phyloP scores from a whole-genome alignment of 2,797 vertebrate genomes.

The Coilia nasus region DNA sequence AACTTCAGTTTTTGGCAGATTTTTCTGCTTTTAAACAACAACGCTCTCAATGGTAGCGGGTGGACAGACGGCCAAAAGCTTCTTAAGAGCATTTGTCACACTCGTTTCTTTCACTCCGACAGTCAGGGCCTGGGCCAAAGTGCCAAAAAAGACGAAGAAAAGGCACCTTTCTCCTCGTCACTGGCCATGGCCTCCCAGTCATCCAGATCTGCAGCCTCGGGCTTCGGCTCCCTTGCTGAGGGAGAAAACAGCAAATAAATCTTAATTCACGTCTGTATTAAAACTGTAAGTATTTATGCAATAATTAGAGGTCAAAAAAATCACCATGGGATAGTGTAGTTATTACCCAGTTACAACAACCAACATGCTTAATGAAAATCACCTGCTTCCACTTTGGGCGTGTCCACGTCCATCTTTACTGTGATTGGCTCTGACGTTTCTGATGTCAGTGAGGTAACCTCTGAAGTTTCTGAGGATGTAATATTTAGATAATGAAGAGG shows the following conservation, averaged over 20 bases:
- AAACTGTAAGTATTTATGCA: not conserved
- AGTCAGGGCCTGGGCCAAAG: not conserved
- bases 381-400: conserved; percentile 62
- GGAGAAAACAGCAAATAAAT: not conserved
- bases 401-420: conserved; percentile 50
- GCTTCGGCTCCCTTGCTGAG: conserved; percentile 76
- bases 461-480: conserved; percentile 61
- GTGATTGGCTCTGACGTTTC: conserved; percentile 65
- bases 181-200: conserved; percentile 89
- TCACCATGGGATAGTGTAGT: too few species aligned
- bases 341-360: not conserved
- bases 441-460: conserved; percentile 61
- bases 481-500: not conserved
- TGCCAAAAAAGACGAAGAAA: not conserved
- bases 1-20: not conserved
- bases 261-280: not conserved
- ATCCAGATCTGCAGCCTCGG: conserved; percentile 77
- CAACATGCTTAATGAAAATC: conserved; percentile 21
- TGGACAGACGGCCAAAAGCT: too few species aligned
- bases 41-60: too few species aligned
- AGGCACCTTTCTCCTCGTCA: conserved; percentile 79
- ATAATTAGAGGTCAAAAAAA: too few species aligned
- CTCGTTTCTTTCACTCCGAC: not conserved
- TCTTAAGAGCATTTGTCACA: too few species aligned
- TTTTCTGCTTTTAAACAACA: not conserved